Evolutionary conservation across 2,797 vertebrate genomes (phyloP).

Genomic region (Poecilia velifera): DNA sequence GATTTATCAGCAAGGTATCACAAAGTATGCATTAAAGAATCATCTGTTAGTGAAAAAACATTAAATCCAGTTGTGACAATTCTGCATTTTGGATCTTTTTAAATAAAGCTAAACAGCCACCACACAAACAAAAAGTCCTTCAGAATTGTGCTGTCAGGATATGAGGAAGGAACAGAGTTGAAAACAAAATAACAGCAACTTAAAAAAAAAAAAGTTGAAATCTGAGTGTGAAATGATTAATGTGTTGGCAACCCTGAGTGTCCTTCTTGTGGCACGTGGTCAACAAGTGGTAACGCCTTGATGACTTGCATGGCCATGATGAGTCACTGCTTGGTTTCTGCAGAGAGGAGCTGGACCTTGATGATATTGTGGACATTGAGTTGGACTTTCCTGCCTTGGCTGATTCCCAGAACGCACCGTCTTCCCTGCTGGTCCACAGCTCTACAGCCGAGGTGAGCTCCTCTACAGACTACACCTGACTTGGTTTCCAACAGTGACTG

Average conservation of each 20-base stretch:
- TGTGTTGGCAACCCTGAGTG: background rate
- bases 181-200: background rate
- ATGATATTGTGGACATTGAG: slow-evolving; percentile 90
- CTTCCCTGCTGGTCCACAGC: slow-evolving; percentile 6
- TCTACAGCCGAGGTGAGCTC: slow-evolving; percentile 58
- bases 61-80: background rate
- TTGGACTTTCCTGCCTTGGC: slow-evolving; percentile 80
- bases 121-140: background rate
- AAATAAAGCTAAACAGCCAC: background rate
- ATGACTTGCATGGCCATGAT: background rate
- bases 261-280: background rate
- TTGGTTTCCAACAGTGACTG: too few species aligned
- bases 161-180: background rate
- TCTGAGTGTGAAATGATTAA: background rate
- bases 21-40: background rate
- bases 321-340: slow-evolving; percentile 5
- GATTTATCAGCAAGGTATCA: background rate
- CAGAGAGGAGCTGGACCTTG: slow-evolving; percentile 86
- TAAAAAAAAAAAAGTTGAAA: background rate
- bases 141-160: background rate
- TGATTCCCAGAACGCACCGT: slow-evolving; percentile 36
- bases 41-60: background rate
- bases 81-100: background rate
- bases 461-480: too few species aligned
- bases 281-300: background rate